Evolutionary conservation across 2,797 vertebrate genomes (phyloP), one percentile per base, ranked within the genome.

Genomic region (Clamator glandarius): DNA sequence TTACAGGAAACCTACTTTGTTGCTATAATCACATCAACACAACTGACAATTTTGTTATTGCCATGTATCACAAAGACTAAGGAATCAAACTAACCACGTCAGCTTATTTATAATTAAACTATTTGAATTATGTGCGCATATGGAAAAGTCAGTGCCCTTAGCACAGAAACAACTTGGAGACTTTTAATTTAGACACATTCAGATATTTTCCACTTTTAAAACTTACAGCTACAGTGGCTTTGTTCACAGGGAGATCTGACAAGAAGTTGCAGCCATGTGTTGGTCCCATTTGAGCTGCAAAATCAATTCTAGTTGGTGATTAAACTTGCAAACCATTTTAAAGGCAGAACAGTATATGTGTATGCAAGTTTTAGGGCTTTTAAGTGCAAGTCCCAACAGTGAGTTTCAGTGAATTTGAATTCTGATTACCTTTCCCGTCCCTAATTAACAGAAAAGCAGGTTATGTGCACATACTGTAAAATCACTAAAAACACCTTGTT

Each of bases 261-360:
- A 69, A 78, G 51, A 90, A 58, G 55, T 42, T 89, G 48, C 89
- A 86, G 62, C 15, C 91, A 75, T 59, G 68, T 36, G 44, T 84
- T 69, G 59, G 79, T 91, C 96, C 97, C 97, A 79, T 57, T 87
- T 95, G 94, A 95, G 86, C 83, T 72, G 80, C 84, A 84, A 83
- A 78, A 89, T 90, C 89, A 73, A 75, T 91, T 95, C 33, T 55
- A 84, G 84, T 84, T 96, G 96, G 97, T 95, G 91, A 97, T 98
- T 97, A 97, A 97, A 96, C 95, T 97, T 96, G 92, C 35, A 66
- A 96, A 97, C 92, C 96, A 97, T 97, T 97, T 97, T 94, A 97
- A 97, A 97, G 81, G 63, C 68, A 89, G 78, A 94, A 93, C 48
- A 86, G 61, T 73, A 51, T 70, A 68, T 33, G 84, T 17, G 13